Percentiles rank a stretch among this genome's conserved stretches.
Evolutionary conservation across 2,113 vertebrate species (phyloP).

Genomic region (Trichechus manatus): DNA sequence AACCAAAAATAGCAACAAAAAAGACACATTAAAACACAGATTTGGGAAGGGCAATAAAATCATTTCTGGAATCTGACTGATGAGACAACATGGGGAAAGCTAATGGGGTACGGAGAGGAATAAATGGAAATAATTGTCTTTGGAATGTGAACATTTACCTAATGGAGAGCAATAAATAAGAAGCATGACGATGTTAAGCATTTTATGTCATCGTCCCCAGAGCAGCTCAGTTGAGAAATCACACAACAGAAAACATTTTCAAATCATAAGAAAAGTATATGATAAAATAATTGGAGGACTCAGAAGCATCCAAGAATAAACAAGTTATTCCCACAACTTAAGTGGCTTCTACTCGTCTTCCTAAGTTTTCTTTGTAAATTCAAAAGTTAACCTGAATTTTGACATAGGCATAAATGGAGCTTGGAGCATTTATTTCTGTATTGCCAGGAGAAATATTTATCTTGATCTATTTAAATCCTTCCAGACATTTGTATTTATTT

Average conservation of each 20-base stretch:
- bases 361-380: slow-evolving; percentile 61
- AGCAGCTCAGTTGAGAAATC: slow-evolving; percentile 56
- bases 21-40: neutral
- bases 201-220: slow-evolving; percentile 70
- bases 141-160: slow-evolving; percentile 79
- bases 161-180: slow-evolving; percentile 68
- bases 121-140: slow-evolving; percentile 75
- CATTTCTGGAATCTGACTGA: slow-evolving; percentile 64
- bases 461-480: slow-evolving; percentile 43
- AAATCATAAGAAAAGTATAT: slow-evolving; percentile 49
- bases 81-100: slow-evolving; percentile 53
- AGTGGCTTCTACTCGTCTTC: slow-evolving; percentile 15
- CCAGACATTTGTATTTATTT: slow-evolving; percentile 50
- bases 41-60: slow-evolving; percentile 56
- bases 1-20: slow-evolving; percentile 21
- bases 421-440: slow-evolving; percentile 27
- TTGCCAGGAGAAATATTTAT: slow-evolving; percentile 42
- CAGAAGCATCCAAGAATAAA: slow-evolving; percentile 49
- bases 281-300: slow-evolving; percentile 12
- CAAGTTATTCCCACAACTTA: neutral
- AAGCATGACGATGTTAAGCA: slow-evolving; percentile 66
- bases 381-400: slow-evolving; percentile 53
- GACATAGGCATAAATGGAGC: slow-evolving; percentile 37
- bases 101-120: slow-evolving; percentile 61
- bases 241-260: neutral